A percentile compares a stretch with the other conserved stretches of the same genome.
Conservation (phyloP, 1,140 invertebrate genomes). For the Drosophila albomicans region DNA sequence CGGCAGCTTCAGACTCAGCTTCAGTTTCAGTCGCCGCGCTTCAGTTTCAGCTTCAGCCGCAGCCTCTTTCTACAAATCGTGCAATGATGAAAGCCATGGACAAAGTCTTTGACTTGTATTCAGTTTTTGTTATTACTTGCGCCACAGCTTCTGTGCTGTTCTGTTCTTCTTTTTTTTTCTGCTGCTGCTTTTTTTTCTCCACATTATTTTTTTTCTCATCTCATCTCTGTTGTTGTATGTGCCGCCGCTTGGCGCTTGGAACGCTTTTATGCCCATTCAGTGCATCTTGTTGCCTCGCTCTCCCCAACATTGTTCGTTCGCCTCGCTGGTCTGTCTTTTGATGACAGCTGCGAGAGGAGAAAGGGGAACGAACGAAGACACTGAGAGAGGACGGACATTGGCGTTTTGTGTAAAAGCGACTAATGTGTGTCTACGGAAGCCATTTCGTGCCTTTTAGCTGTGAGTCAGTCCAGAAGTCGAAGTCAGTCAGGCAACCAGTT, state of each 20-base stretch:
- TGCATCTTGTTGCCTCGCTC: conserved; percentile 40
- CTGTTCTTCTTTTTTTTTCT: conserved; percentile 40
- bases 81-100: conserved; percentile 81
- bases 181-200: neutral
- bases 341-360: neutral
- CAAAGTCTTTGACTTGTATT: conserved; percentile 83
- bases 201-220: conserved; percentile 8
- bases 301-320: conserved; percentile 18
- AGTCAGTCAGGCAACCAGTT: conserved; percentile 61
- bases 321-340: neutral
- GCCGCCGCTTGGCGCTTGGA: conserved; percentile 34
- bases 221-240: conserved; percentile 6
- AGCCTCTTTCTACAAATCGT: conserved; percentile 65
- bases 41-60: conserved; percentile 3
- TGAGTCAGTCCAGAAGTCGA: conserved; percentile 33
- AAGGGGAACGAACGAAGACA: too few species aligned
- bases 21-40: neutral
- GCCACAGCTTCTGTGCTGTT: conserved; percentile 52
- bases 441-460: conserved; percentile 78
- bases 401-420: conserved; percentile 80
- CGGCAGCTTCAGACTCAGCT: neutral
- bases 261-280: conserved; percentile 56
- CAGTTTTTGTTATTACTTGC: conserved; percentile 72
- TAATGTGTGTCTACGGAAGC: conserved; percentile 84
- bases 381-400: conserved; percentile 19